Conservation (phyloP, 2,113 vertebrate genomes). For the Psettodes erumei region DNA sequence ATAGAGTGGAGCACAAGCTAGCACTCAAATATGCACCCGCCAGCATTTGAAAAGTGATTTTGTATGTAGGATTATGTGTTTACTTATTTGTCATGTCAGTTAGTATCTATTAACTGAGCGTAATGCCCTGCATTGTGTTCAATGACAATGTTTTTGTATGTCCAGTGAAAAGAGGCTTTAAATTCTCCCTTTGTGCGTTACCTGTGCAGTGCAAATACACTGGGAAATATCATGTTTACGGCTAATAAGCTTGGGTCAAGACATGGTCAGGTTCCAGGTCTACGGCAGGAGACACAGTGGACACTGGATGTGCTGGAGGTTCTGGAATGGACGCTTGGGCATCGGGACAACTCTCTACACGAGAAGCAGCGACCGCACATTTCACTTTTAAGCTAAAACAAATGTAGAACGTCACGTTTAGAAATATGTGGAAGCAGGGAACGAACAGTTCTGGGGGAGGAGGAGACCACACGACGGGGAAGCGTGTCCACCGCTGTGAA, state of each 20-base stretch:
- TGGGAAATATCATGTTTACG: too few species aligned
- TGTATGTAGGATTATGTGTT: background rate
- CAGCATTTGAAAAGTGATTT: constrained; percentile 6
- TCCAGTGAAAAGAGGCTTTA: background rate
- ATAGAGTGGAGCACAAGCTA: too few species aligned
- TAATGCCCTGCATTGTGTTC: background rate
- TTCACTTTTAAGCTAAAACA: background rate
- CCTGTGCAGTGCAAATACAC: background rate
- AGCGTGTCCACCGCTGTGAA: background rate
- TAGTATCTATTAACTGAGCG: background rate
- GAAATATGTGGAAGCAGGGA: background rate
- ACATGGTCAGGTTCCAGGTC: background rate
- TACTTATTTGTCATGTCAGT: background rate
- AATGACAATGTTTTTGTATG: background rate
- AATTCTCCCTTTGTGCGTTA: background rate
- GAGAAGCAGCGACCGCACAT: background rate
- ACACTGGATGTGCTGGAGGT: background rate
- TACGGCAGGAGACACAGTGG: background rate
- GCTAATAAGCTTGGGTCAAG: background rate
- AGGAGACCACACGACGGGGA: background rate
- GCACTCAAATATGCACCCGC: background rate
- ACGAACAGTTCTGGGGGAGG: constrained; percentile 1
- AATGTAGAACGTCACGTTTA: background rate
- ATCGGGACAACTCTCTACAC: background rate
- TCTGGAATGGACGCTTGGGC: too few species aligned